These are phyloP conservation scores for Synergus itoensis DNA, from an alignment of 2,888 invertebrate species.

Conservation along the genomic window DNA sequence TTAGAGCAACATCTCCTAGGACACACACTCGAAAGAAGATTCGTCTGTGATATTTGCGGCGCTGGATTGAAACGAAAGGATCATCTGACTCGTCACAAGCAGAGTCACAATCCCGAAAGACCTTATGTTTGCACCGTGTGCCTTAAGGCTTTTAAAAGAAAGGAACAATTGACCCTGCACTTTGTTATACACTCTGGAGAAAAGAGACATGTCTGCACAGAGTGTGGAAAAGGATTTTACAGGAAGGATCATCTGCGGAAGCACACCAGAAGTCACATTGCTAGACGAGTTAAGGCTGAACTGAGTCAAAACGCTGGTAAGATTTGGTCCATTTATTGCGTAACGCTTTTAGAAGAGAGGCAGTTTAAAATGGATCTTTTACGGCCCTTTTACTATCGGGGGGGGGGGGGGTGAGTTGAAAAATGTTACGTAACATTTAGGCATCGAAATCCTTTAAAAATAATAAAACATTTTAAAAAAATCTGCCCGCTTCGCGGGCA, in stretches of 20 bases:
- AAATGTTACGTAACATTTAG: no score
- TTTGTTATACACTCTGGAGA: conserved; percentile 95
- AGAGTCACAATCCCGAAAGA: conserved; percentile 92
- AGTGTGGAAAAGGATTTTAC: conserved; percentile 94
- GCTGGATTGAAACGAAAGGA: conserved; percentile 93
- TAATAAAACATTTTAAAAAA: no score
- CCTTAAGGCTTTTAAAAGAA: conserved; percentile 92
- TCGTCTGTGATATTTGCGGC: conserved; percentile 93
- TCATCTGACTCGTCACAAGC: conserved; percentile 91
- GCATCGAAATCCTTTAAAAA: no score
- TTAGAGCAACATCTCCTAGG: conserved; percentile 92
- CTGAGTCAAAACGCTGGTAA: conserved; percentile 84
- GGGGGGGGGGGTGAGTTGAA: no score
- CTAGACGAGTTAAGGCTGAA: conserved; percentile 91
- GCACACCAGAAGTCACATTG: conserved; percentile 91
- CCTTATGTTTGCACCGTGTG: conserved; percentile 94
- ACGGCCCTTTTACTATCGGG: no score
- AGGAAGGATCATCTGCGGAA: conserved; percentile 92
- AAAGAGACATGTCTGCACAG: conserved; percentile 91
- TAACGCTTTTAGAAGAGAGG: no score
- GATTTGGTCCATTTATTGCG: background rate
- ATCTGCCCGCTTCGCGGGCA: no score
- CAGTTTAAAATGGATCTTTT: no score
- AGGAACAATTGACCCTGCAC: conserved; percentile 92
- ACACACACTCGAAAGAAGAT: conserved; percentile 90